phyloP scores from a whole-genome alignment of 2,113 vertebrate species.

The Chionomys nivalis region DNA sequence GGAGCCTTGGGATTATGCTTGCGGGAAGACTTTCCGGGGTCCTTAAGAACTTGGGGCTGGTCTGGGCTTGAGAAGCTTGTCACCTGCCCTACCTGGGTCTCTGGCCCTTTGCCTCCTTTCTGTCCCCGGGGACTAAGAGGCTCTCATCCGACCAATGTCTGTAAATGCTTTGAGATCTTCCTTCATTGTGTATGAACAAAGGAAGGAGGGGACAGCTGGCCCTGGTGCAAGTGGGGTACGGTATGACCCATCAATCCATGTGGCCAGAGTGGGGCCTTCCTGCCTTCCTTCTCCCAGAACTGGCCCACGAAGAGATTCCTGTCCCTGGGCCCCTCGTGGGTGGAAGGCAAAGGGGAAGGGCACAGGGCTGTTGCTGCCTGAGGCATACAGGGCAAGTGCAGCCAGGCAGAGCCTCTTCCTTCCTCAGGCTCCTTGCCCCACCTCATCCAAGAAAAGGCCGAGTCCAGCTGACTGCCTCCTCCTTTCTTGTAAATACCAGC shows the following conservation, averaged over 20 bases:
- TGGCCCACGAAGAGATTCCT: slow-evolving; percentile 4
- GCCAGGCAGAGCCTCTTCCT: slow-evolving; percentile 51
- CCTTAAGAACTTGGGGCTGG: slow-evolving; percentile 6
- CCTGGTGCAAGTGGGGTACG: not conserved
- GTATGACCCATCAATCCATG: not conserved
- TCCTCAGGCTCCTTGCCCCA: slow-evolving; percentile 41
- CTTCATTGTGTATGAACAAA: slow-evolving; percentile 40
- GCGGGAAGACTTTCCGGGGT: not conserved
- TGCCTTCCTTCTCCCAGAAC: not conserved
- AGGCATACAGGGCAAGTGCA: not conserved
- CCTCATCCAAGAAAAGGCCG: slow-evolving; percentile 53
- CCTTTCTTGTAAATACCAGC: slow-evolving; percentile 76
- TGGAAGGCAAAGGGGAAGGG: not conserved
- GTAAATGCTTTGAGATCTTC: slow-evolving; percentile 71
- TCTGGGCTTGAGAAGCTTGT: slow-evolving; percentile 2
- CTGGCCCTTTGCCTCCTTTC: slow-evolving; percentile 31
- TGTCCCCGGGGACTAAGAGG: not conserved
- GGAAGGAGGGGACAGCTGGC: slow-evolving; percentile 1
- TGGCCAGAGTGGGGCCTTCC: not conserved
- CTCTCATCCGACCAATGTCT: slow-evolving; percentile 80
- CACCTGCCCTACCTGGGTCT: not conserved
- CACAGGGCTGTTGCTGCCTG: not conserved
- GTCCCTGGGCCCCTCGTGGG: not conserved
- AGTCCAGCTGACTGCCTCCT: slow-evolving; percentile 65
- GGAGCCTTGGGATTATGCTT: not conserved